Evolutionary conservation across 30 jellyfish, hydroid and myxozoan genomes (phyloP), one percentile per base, ranked within the genome.

Genomic region (Rhopilema esculentum): DNA sequence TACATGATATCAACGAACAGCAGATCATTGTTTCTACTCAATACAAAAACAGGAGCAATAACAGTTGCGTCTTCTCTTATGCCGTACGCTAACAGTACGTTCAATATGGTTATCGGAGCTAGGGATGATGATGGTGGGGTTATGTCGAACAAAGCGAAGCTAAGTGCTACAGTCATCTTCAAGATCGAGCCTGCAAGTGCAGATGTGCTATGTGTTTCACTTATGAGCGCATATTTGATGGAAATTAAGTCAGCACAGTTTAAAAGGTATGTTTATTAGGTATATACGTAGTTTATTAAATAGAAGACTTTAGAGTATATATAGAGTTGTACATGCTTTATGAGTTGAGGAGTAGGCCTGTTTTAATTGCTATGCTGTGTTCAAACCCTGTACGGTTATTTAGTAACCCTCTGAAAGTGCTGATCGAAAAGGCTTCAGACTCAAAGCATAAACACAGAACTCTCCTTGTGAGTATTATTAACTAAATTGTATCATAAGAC

Each of bases 11-110:
- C 86, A 71, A 80, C 84, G 1, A 57, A 87, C 77, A 79, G 82
- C 72, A 87, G 67, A 1, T 67, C 81, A 23, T 76, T 87, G 23
- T 87, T 87, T 57, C 30, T 79, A 20, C 66, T 87, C 51, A 79
- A 87, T 70, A 21, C 87, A 0, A 68, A 67, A 16, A 87, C 86
- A 16, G 96, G 96, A 0, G 86, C 82, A 30, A 68, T 87, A 22
- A 76, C 70, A 18, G 96, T 87, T 4, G 87, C 96, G 0, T 72
- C 83, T 15, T 87, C 96, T 1, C 90, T 87, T 16, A 87, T 87
- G 90, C 21, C 90, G 4, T 73, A 77, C 51, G 90, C 96, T 50
- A 86, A 77, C 24, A 77, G 76, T 21, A 69, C 90, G 27, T 87
- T 48, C 87, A 77, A 49, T 15, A 68, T 87, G 50, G 90, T 87